These are phyloP conservation scores for Gymnarchus niloticus DNA, from an alignment of 2,113 vertebrate genomes.

Conservation along the genomic window DNA sequence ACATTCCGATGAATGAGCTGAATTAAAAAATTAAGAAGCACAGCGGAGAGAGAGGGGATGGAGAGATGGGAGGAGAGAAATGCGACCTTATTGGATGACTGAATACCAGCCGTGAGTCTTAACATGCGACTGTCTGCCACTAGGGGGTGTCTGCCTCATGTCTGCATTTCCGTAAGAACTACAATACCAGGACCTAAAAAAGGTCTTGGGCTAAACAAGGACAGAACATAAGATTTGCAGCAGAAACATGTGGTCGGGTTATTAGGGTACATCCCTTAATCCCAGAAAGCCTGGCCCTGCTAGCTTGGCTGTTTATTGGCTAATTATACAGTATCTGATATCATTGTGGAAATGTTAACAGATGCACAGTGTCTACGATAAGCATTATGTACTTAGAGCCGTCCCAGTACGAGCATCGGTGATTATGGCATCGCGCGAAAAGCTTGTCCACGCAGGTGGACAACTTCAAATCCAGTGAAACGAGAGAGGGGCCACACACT, in stretches of 20 bases:
- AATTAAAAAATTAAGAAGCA: constrained; percentile 35
- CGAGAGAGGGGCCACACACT: background rate
- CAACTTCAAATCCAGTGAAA: background rate
- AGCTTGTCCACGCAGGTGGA: constrained; percentile 24
- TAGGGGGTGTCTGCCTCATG: background rate
- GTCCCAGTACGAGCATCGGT: constrained; percentile 41
- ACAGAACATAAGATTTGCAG: constrained; percentile 50
- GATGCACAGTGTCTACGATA: constrained; percentile 68
- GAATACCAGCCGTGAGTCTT: background rate
- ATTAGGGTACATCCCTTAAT: constrained; percentile 65
- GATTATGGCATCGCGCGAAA: constrained; percentile 32
- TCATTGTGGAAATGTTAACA: constrained; percentile 65
- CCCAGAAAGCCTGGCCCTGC: constrained; percentile 61
- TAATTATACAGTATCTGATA: constrained; percentile 67
- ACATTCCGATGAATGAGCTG: constrained; percentile 29
- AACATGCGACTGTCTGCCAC: background rate
- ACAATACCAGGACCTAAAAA: constrained; percentile 36
- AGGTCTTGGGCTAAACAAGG: constrained; percentile 27
- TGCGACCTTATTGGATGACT: background rate
- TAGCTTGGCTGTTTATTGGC: constrained; percentile 50
- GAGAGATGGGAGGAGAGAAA: background rate
- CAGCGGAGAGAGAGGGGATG: constrained; percentile 12
- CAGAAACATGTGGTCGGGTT: constrained; percentile 65
- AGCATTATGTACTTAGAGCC: constrained; percentile 69
- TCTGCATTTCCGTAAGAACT: background rate